Evolutionary conservation across 2,113 vertebrate genomes (phyloP), one percentile per base, ranked within the genome.

Genomic region (Phylloscopus trochiloides): DNA sequence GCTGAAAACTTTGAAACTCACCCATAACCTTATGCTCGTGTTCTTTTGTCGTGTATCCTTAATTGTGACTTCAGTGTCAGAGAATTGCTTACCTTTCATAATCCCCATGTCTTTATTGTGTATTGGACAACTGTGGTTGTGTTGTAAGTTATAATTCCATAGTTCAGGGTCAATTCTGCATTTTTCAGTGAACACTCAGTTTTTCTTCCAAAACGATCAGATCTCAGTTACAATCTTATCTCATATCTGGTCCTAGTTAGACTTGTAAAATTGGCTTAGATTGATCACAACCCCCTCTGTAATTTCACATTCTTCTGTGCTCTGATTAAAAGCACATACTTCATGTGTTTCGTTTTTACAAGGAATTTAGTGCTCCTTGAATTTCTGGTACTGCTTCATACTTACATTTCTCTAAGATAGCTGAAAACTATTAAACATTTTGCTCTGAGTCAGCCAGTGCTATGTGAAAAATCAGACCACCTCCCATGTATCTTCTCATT

Each of bases 311-410:
- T 95, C 91, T 75, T 96, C 65, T 91, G 57, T 94, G 61, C 43
- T 40, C 61, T 95, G 92, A 96, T 96, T 95, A 95, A 95, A 97
- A 96, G 92, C 92, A 87, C 68, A 84, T 89, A 95, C 86, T 89
- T 97, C 89, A 95, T 95, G 89, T 94, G 92, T 96, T 97, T 97
- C 91, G 80, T 94, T 95, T 95, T 91, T 95, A 71, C 61, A 74
- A 91, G 86, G 91, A 96, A 97, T 95, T 94, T 65, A 92, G 61
- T 19, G 28, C 75, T 92, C 57, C 92, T 97, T 78, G 2, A 63
- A 75, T 96, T 95, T 92, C 92, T 97, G 61, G 57, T 94, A 74
- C 2, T 8, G 65, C 89, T 92, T 94, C 51, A 48, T 90, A 90
- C 71, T 75, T 90, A 63, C 29, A 42, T 26, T 91, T 86, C 40